Conservation (phyloP, 92 coral and sea anemone species). For the Pocillopora meandrina region DNA sequence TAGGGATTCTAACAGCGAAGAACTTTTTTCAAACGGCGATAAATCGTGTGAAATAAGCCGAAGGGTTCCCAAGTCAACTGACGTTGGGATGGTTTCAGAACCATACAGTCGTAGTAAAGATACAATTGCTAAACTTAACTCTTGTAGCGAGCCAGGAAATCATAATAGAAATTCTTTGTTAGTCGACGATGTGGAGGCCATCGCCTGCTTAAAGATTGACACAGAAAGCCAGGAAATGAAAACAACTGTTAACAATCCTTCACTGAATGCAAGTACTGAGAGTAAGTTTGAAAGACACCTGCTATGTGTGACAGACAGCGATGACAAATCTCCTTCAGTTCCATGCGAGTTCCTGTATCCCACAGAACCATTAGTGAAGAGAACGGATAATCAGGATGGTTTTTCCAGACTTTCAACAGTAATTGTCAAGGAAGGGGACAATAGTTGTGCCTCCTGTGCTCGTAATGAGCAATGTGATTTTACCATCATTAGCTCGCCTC, state of each 20-base stretch:
- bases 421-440: background rate
- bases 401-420: background rate
- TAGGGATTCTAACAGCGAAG: background rate
- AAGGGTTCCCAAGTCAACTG: background rate
- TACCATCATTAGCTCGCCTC: slow-evolving; percentile 28
- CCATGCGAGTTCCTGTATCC: background rate
- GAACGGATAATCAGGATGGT: background rate
- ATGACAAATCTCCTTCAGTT: background rate
- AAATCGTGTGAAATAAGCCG: background rate
- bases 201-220: background rate
- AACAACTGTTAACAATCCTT: background rate
- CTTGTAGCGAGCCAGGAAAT: background rate
- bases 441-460: background rate
- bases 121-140: background rate
- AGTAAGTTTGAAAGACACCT: background rate
- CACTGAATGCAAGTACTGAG: background rate
- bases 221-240: background rate
- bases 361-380: background rate
- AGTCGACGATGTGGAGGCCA: no score
- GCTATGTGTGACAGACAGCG: background rate
- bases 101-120: background rate
- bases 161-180: background rate
- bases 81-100: background rate
- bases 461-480: slow-evolving; percentile 27
- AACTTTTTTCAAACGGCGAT: background rate